phyloP scores from a whole-genome alignment of 2,888 invertebrate genomes.

The Acanthoscelides obtectus region DNA sequence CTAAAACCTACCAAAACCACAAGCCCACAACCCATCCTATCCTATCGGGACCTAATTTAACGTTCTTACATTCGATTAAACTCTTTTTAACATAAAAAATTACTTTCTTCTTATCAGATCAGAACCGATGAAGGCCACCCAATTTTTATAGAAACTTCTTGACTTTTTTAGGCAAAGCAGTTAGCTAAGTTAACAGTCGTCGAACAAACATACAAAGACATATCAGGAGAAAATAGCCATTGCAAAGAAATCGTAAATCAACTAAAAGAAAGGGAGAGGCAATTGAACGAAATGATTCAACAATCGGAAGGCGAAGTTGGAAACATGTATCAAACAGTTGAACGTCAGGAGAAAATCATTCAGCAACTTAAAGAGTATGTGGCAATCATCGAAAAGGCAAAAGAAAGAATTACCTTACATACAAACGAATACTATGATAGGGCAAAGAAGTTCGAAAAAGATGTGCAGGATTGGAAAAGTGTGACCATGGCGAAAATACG shows the following conservation, averaged over 20 bases:
- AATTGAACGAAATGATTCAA: not conserved
- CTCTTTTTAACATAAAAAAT: not conserved
- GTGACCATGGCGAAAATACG: not conserved
- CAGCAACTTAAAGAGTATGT: not conserved
- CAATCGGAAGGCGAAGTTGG: not conserved
- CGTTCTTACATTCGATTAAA: no score
- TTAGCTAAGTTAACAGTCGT: not conserved
- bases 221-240: not conserved
- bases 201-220: not conserved
- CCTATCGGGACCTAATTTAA: no score
- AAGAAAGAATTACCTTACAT: not conserved
- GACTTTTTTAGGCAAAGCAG: not conserved
- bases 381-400: not conserved
- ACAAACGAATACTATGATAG: not conserved
- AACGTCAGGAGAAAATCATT: not conserved
- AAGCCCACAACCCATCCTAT: no score
- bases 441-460: not conserved
- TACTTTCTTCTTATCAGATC: not conserved
- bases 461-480: not conserved
- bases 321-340: not conserved
- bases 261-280: not conserved
- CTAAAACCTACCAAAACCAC: no score
- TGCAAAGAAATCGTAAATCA: not conserved
- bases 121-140: not conserved
- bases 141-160: not conserved